phyloP scores from a whole-genome alignment of 1,140 invertebrate genomes.

The Cydia pomonella region DNA sequence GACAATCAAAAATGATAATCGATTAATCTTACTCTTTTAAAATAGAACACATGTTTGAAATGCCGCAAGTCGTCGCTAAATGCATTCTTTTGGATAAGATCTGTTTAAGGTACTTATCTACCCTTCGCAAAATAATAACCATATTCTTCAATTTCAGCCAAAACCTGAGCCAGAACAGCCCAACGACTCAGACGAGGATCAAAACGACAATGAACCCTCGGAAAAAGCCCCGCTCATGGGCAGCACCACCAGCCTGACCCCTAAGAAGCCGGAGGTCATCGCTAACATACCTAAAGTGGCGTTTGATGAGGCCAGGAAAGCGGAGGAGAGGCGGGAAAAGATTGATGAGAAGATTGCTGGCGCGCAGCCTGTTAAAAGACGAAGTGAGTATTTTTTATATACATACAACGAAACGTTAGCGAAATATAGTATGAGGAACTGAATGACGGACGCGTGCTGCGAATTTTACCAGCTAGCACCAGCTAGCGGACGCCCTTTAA shows the following conservation, averaged over 20 bases:
- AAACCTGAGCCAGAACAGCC: constrained; percentile 51
- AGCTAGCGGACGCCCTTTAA: too few species aligned
- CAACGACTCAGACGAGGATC: constrained; percentile 67
- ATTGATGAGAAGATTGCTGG: constrained; percentile 53
- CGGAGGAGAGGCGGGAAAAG: constrained; percentile 35
- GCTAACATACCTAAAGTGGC: constrained; percentile 63
- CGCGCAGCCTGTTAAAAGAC: constrained; percentile 66
- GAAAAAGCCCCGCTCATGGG: constrained; percentile 78
- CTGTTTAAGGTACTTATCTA: too few species aligned
- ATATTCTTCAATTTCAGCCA: constrained; percentile 43
- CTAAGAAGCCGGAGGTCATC: constrained; percentile 69
- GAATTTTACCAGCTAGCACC: too few species aligned
- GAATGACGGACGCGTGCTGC: too few species aligned
- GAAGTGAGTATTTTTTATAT: constrained; percentile 59
- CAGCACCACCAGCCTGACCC: constrained; percentile 56
- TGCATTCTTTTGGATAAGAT: too few species aligned
- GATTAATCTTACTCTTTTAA: too few species aligned
- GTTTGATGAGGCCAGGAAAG: constrained; percentile 47
- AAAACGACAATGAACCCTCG: constrained; percentile 63
- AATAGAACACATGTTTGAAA: too few species aligned
- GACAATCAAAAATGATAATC: too few species aligned
- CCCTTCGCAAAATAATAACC: background rate
- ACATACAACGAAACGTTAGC: too few species aligned
- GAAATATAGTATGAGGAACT: too few species aligned
- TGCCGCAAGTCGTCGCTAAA: too few species aligned